A percentile compares a stretch with the other conserved stretches of the same genome.
These are phyloP conservation scores for Amphimedon queenslandica DNA, from an alignment of 37 sponge, comb jelly and placozoan species.

Conservation along the genomic window DNA sequence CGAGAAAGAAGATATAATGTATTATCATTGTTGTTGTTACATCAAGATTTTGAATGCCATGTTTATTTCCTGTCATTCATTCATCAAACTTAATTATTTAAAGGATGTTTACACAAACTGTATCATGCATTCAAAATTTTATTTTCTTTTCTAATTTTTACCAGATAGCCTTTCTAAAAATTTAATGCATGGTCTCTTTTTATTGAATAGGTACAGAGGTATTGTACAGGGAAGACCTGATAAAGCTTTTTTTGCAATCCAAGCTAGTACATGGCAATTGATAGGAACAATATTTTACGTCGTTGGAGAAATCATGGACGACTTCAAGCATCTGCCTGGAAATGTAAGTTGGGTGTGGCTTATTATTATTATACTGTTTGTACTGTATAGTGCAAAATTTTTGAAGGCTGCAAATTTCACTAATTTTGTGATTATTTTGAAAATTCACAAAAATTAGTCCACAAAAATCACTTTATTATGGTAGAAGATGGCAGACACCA, in stretches of 20 bases:
- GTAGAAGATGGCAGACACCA: too few species aligned
- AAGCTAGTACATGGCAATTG: constrained; percentile 42
- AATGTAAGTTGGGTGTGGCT: constrained; percentile 7
- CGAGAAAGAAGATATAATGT: not conserved
- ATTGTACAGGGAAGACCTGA: constrained; percentile 22
- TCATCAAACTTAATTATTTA: too few species aligned
- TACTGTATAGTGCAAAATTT: too few species aligned
- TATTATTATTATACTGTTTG: not conserved
- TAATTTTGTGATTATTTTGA: too few species aligned
- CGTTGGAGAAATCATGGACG: constrained; percentile 42
- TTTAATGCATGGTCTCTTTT: not conserved
- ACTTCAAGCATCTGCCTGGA: constrained; percentile 43
- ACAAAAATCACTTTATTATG: not conserved
- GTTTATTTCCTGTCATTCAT: not conserved
- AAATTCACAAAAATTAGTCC: not conserved
- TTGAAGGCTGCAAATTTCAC: too few species aligned
- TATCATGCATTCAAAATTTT: too few species aligned
- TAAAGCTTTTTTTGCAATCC: not conserved
- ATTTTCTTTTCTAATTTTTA: too few species aligned
- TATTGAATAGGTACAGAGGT: constrained; percentile 28
- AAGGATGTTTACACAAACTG: too few species aligned
- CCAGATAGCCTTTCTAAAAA: too few species aligned
- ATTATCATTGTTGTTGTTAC: not conserved
- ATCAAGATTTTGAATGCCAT: not conserved
- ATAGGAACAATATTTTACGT: constrained; percentile 63